phyloP scores from a whole-genome alignment of 2,888 invertebrate species.

The Luffia ferchaultella region DNA sequence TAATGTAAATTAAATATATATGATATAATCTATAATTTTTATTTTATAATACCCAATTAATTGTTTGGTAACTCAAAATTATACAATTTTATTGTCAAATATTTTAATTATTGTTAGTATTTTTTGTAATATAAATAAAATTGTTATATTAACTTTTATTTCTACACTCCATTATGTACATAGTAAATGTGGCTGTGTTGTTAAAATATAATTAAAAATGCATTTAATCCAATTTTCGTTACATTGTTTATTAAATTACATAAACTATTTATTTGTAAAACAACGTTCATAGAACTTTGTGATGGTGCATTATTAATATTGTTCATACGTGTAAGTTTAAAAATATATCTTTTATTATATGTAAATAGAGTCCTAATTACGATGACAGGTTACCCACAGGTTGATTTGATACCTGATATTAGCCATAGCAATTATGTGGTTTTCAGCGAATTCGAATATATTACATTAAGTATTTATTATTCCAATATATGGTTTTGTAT shows the following conservation, averaged over 20 bases:
- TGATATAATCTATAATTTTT: not conserved
- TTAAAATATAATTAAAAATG: not conserved
- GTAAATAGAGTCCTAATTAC: not conserved
- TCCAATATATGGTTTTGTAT: no score
- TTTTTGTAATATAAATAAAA: not conserved
- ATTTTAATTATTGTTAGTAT: not conserved
- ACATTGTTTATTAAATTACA: not conserved
- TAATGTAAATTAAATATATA: not conserved
- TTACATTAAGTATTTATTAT: no score
- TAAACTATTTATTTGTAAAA: not conserved
- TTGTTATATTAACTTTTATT: not conserved
- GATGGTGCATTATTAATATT: constrained; percentile 29
- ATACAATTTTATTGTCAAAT: not conserved
- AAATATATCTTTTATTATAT: not conserved
- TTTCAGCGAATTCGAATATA: no score
- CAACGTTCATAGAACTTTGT: constrained; percentile 12
- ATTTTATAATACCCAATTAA: not conserved
- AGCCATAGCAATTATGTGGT: no score
- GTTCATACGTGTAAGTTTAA: not conserved
- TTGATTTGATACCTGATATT: not conserved
- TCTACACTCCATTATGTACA: not conserved
- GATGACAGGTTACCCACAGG: constrained; percentile 1
- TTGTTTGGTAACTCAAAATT: not conserved
- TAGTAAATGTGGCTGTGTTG: not conserved
- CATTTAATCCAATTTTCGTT: not conserved